Base-by-base conservation (phyloP, 2,113 vertebrate species). In the Bettongia penicillata region DNA sequence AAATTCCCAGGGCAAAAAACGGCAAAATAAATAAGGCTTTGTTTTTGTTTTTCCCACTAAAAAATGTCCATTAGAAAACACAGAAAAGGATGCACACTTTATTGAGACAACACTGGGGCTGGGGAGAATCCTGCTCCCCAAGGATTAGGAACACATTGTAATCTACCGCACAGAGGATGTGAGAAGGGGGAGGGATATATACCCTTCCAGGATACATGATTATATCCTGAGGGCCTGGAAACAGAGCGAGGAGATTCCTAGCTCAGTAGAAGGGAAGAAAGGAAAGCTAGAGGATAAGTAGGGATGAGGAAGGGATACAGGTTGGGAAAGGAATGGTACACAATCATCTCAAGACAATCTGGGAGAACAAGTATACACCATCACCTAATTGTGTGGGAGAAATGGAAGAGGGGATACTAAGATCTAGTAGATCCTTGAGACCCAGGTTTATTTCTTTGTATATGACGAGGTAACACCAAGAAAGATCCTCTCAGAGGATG, bases 301-400 rank as follows among this genome's bases (percentile, higher is more conserved):
- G 48, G 43, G 53, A 96, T 95, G 52, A 24, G 97, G 57, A 93
- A 96, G 31, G 96, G 95, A 12, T 14, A 93, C 96, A 97, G 98
- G 98, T 95, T 98, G 94, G 99, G 98, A 90, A 98, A 98, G 49
- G 98, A 98, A 3, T 96, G 98, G 96, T 51, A 53, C 28, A 37
- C 43, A 22, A 23, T 53, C 57, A 96, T 91, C 53, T 93, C 89
- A 94, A 95, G 25, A 96, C 84, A 93, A 12, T 48, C 96, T 96
- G 93, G 95, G 37, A 89, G 94, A 84, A 97, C 77, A 89, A 57
- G 89, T 51, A 61, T 91, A 53, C 12, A 95, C 91, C 51, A 11
- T 53, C 53, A 43, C 28, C 91, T 94, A 91, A 57, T 8, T 23
- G 92, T 93, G 90, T 90, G 84, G 77, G 52, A 90, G 23, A 43